Conservation (phyloP, 2,113 vertebrate genomes). For the Galeopterus variegatus region DNA sequence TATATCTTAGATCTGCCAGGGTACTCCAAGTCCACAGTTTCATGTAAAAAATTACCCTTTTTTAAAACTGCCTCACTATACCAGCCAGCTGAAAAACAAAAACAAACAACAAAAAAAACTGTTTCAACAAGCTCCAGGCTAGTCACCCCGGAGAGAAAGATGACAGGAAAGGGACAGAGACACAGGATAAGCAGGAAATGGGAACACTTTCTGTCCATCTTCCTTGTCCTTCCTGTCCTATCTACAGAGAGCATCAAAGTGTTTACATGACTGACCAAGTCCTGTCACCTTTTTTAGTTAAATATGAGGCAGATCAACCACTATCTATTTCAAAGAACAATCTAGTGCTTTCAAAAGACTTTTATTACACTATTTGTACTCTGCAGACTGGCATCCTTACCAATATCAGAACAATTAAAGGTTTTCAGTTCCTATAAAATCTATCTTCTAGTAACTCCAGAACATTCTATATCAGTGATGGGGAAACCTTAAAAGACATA, state of each 20-base stretch:
- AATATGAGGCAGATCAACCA: not conserved
- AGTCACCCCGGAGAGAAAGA: not conserved
- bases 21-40: not conserved
- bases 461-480: not conserved
- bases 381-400: not conserved
- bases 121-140: not conserved
- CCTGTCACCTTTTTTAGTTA: not conserved
- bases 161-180: not conserved
- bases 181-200: not conserved
- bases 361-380: not conserved
- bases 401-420: not conserved
- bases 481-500: conserved; percentile 19
- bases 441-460: conserved; percentile 7
- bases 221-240: not conserved
- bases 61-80: not conserved
- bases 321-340: conserved; percentile 19
- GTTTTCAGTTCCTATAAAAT: not conserved
- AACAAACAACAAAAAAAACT: not conserved
- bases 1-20: not conserved
- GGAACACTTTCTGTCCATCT: not conserved
- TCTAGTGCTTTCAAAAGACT: not conserved
- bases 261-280: not conserved
- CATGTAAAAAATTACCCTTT: conserved; percentile 16
- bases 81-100: too few species aligned
- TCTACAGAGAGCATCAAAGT: not conserved